Evolutionary conservation across 2,113 vertebrate species (phyloP), one percentile per base, ranked within the genome.

Genomic region (Psephotus haematonotus): DNA sequence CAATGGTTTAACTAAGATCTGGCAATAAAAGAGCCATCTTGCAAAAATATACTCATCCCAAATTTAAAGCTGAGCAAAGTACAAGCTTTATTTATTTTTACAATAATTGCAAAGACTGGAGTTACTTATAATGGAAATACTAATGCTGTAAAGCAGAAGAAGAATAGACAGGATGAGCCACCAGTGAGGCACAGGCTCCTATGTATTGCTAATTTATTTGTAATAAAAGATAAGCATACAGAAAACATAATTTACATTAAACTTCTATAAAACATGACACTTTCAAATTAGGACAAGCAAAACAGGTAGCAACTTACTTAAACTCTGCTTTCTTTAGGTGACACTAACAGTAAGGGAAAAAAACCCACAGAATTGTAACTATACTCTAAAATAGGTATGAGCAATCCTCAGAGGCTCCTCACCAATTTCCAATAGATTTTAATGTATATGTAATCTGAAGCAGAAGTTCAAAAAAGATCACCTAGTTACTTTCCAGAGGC

Each of bases 211-310:
- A 49, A 94, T 75, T 86, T 93, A 92, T 78, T 63, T 80, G 81
- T 60, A 87, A 89, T 71, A 75, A 91, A 75, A 96, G 89, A 87
- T 93, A 96, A 95, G 65, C 47, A 63, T 25, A 49, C 9, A 76
- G 89, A 75, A 95, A 95, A 82, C 37, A 69, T 11, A 19, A 79
- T 57, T 93, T 91, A 84, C 62, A 60, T 37, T 78, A 79, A 84
- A 79, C 9, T 74, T 83, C 77, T 68, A 7, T 25, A 27, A 41
- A 47, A 69, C n/a, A 37, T 10, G 44, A 76, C 52, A 76, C 52
- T 76, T 14, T 41, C 83, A 92, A 91, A 87, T 59, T 39, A 44
- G 25, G 74, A 75, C 62, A 84, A 82, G 47, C 0, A 10, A 64
- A 91, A 37, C 39, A 76, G 62, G 64, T 2, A 60, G 17, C 35